Percentiles rank a stretch among this genome's conserved stretches.
These are phyloP conservation scores for Diarsia dahlii DNA, from an alignment of 2,888 invertebrate species.

Conservation along the genomic window DNA sequence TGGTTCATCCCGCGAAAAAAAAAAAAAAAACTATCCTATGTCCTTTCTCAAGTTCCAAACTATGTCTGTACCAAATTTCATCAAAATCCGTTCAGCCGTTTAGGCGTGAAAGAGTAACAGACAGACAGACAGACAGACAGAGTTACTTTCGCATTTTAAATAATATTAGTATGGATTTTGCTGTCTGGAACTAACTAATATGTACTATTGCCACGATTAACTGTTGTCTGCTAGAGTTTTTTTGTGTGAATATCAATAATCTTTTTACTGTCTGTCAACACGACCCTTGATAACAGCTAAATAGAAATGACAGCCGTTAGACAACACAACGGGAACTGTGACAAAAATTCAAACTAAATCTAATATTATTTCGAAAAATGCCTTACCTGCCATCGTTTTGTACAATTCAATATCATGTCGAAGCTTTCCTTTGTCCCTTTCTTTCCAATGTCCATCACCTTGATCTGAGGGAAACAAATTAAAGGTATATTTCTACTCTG, in stretches of 20 bases:
- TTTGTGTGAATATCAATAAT: background rate
- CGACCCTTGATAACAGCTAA: background rate
- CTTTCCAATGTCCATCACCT: slow-evolving; percentile 86
- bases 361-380: slow-evolving; percentile 11
- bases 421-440: slow-evolving; percentile 78
- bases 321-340: background rate
- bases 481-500: slow-evolving; percentile 67
- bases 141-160: too few species aligned
- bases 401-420: slow-evolving; percentile 80
- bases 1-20: too few species aligned
- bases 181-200: background rate
- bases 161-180: too few species aligned
- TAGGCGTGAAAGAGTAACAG: too few species aligned
- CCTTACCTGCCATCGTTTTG: slow-evolving; percentile 82
- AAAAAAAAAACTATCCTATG: too few species aligned
- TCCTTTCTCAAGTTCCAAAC: too few species aligned
- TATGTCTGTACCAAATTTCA: too few species aligned
- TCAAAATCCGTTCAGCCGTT: too few species aligned
- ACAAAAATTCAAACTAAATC: background rate
- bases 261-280: background rate
- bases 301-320: background rate
- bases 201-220: background rate
- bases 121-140: too few species aligned
- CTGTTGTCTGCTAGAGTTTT: background rate
- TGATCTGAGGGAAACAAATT: slow-evolving; percentile 79